phyloP scores from a whole-genome alignment of 1,140 invertebrate genomes.

The Drosophila auraria region DNA sequence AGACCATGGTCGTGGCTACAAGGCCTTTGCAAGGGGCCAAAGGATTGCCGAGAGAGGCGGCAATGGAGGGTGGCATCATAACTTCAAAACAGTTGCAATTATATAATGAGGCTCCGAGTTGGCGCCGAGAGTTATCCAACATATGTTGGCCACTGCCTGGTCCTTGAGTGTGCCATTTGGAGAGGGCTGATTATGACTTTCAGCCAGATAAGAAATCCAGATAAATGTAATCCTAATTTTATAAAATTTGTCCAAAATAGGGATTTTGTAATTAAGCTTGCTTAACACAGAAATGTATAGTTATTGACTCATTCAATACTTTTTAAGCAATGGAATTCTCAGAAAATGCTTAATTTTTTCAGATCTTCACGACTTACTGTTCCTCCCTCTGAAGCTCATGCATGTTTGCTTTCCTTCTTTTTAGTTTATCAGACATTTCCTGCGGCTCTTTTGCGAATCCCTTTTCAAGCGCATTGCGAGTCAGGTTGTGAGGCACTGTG shows the following conservation, averaged over 20 bases:
- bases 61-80: constrained; percentile 37
- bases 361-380: constrained; percentile 6
- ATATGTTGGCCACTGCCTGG: constrained; percentile 23
- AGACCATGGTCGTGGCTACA: constrained; percentile 51
- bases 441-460: constrained; percentile 62
- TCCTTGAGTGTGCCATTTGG: constrained; percentile 16
- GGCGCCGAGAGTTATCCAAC: constrained; percentile 38
- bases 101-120: constrained; percentile 68
- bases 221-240: no score
- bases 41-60: constrained; percentile 13
- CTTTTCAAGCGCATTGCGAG: constrained; percentile 18
- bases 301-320: neutral
- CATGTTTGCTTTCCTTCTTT: constrained; percentile 45
- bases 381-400: constrained; percentile 20
- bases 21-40: neutral
- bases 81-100: constrained; percentile 80
- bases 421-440: constrained; percentile 77
- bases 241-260: no score
- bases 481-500: constrained; percentile 1
- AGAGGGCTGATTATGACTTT: constrained; percentile 37
- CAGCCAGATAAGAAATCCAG: neutral
- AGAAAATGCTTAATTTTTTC: neutral
- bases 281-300: neutral
- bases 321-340: no score
- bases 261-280: no score